phyloP scores from a whole-genome alignment of 53 echinoderm and acorn worm genomes.

The Astropecten irregularis region DNA sequence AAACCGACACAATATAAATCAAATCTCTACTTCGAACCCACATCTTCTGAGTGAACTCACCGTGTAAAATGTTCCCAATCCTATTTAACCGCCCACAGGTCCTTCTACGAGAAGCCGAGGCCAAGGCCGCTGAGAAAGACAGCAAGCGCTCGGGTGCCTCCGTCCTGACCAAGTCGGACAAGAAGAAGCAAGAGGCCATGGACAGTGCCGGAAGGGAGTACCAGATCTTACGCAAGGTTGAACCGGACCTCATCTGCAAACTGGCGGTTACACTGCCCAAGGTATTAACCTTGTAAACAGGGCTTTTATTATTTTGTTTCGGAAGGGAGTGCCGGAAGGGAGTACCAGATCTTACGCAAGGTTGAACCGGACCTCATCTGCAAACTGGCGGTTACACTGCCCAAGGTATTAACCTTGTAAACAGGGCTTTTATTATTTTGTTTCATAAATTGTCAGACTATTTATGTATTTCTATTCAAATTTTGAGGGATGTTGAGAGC shows the following conservation, averaged over 20 bases:
- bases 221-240: slow-evolving; percentile 45
- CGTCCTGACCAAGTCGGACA: slow-evolving; percentile 49
- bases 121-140: slow-evolving; percentile 83
- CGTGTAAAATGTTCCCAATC: too few relatives aligned
- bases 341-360: slow-evolving; percentile 53
- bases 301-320: too few relatives aligned
- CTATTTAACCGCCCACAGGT: too few relatives aligned
- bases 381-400: slow-evolving; percentile 83
- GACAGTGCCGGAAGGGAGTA: slow-evolving; percentile 57
- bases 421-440: too few relatives aligned
- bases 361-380: slow-evolving; percentile 67
- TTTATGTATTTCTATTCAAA: too few relatives aligned
- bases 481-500: too few relatives aligned
- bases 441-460: too few relatives aligned
- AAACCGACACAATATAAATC: too few relatives aligned
- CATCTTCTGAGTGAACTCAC: too few relatives aligned
- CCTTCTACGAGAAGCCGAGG: slow-evolving; percentile 86
- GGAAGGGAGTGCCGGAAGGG: slow-evolving; percentile 54
- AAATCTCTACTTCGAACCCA: too few relatives aligned
- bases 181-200: slow-evolving; percentile 65
- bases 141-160: slow-evolving; percentile 48
- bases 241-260: slow-evolving; percentile 79
- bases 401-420: too few relatives aligned
- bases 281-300: too few relatives aligned
- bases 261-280: slow-evolving; percentile 84